phyloP scores from a whole-genome alignment of 2,113 vertebrate species.

The Hippocampus barbouri region DNA sequence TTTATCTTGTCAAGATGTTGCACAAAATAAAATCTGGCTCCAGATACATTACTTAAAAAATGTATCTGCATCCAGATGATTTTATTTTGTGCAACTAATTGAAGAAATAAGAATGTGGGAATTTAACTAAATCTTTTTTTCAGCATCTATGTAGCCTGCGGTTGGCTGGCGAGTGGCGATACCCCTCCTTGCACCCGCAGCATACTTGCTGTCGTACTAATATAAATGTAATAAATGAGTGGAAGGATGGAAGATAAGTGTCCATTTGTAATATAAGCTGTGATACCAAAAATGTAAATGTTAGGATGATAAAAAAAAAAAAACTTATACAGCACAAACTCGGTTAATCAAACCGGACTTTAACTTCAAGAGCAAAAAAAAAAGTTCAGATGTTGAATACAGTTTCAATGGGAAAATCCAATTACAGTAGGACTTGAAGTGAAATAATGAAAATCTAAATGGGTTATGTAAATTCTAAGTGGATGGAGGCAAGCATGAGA shows the following conservation, averaged over 20 bases:
- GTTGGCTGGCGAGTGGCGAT: too few species aligned
- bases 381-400: background rate
- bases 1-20: too few species aligned
- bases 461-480: conserved; percentile 63
- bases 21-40: too few species aligned
- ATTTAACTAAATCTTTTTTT: too few species aligned
- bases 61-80: too few species aligned
- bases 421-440: conserved; percentile 49
- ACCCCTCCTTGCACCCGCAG: too few species aligned
- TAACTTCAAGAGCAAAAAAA: background rate
- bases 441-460: conserved; percentile 65
- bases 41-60: too few species aligned
- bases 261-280: background rate
- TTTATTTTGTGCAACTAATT: too few species aligned
- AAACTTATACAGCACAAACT: background rate
- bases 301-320: background rate
- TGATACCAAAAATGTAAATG: background rate
- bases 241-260: background rate
- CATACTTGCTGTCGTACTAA: too few species aligned
- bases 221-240: too few species aligned
- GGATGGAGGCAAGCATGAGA: conserved; percentile 48
- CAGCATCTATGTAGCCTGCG: too few species aligned
- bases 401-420: conserved; percentile 36
- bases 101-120: too few species aligned
- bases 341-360: background rate